Conservation (phyloP, 2,888 invertebrate genomes). For the Drosophila peninsularis region DNA sequence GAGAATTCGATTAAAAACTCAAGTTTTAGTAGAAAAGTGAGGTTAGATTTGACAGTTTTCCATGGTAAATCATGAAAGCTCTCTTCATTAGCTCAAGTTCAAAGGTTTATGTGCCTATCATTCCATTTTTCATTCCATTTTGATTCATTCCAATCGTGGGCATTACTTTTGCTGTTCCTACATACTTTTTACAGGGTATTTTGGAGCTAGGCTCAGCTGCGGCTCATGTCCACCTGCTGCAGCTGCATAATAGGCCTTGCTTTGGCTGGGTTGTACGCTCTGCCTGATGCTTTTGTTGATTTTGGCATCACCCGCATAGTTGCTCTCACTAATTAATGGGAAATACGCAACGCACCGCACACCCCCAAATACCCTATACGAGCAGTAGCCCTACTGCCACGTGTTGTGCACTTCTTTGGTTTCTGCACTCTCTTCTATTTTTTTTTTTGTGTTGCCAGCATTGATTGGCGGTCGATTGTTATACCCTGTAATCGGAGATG, state of each 20-base stretch:
- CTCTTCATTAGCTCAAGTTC: too few species aligned
- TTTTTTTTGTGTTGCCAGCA: constrained; percentile 14
- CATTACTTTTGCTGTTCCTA: too few species aligned
- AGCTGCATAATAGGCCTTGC: constrained; percentile 2
- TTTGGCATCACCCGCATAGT: constrained; percentile 27
- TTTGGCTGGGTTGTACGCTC: background rate
- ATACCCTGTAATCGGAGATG: constrained; percentile 6
- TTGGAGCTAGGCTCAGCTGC: background rate
- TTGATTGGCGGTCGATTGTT: constrained; percentile 67
- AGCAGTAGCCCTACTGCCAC: background rate
- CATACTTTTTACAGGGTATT: background rate
- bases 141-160: too few species aligned
- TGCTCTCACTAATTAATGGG: constrained; percentile 50
- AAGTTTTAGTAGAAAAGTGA: too few species aligned
- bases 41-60: too few species aligned
- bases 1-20: too few species aligned
- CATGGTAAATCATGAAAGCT: too few species aligned
- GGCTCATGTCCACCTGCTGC: background rate
- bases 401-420: constrained; percentile 24
- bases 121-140: too few species aligned
- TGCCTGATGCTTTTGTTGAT: constrained; percentile 7
- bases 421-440: constrained; percentile 19
- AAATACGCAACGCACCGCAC: constrained; percentile 15
- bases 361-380: background rate
- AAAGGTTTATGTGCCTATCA: too few species aligned